Base-by-base conservation (phyloP, 2,888 invertebrate genomes). In the Trachelus tabidus region DNA sequence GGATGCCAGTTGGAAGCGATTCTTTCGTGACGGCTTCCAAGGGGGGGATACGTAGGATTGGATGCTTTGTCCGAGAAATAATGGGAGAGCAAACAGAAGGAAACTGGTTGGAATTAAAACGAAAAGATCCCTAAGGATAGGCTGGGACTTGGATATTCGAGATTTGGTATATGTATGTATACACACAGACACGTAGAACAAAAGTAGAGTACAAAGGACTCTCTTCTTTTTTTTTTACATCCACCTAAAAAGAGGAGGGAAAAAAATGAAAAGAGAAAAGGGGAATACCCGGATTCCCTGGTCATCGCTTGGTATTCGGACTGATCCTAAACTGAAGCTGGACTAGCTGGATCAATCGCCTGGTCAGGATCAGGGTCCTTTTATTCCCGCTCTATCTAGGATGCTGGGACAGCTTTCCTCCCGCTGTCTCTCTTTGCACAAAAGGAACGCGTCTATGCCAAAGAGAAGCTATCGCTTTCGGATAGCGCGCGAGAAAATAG, bases 311-410 rank as follows among this genome's bases (percentile, higher is more conserved):
- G 40, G 40, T 40, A 40, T 15, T 15, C 40, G 40, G 40, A 40
- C 40, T 23, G 40, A 40, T 40, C 40, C 40, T 40, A 40, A 23
- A 40, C 40, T 23, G 1, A 40, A 30, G 30, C 11, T 31, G 69
- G 69, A 69, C 71, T 34, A 30, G 75, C 34, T n/a, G 78, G 78
- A 78, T 78, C 78, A 78, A 76, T 76, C 73, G 76, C 68, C 75
- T 73, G 35, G 78, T 78, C 76, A 78, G 78, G 78, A 78, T 78
- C 75, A 78, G 78, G 76, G 34, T 73, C 75, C 78, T 78, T 78
- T 78, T 75, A 78, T 78, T 76, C 35, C 75, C 35, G 75, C 69
- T 75, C 37, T 34, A 73, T 78, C 75, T 69, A 71, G 35, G 75
- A 30, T 33, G 31, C 12, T n/a, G 30, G 12, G 12, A 69, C 69